Evolutionary conservation across 2,113 vertebrate genomes (phyloP).

Genomic region (Prionailurus bengalensis): DNA sequence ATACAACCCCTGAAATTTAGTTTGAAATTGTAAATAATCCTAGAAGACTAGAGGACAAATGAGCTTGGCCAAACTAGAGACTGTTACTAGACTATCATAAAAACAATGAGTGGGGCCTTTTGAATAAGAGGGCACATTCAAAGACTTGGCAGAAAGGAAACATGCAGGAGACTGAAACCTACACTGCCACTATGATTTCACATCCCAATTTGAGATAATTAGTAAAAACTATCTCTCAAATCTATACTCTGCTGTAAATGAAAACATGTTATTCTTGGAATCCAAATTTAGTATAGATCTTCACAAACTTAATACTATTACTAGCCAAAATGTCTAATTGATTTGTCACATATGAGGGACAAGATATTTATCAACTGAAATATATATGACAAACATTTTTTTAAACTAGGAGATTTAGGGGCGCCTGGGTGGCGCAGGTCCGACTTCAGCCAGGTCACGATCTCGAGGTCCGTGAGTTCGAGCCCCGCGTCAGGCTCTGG

Average conservation of each 20-base stretch:
- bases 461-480: no score
- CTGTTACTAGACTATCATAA: not conserved
- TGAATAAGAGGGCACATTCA: not conserved
- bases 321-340: not conserved
- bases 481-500: no score
- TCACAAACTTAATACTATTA: not conserved
- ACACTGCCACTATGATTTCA: not conserved
- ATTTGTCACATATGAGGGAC: not conserved
- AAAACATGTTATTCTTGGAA: not conserved
- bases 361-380: not conserved
- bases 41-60: not conserved
- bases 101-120: not conserved
- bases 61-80: not conserved
- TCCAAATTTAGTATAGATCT: not conserved
- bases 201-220: not conserved
- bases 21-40: conserved; percentile 5
- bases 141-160: not conserved
- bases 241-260: not conserved
- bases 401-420: not conserved
- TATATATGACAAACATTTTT: not conserved
- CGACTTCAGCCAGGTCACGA: no score
- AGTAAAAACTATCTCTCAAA: not conserved
- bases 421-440: no score
- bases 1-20: not conserved
- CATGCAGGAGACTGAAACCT: not conserved